These are phyloP conservation scores for Protula sp. DNA, from an alignment of 2,888 invertebrate species.

Conservation along the genomic window DNA sequence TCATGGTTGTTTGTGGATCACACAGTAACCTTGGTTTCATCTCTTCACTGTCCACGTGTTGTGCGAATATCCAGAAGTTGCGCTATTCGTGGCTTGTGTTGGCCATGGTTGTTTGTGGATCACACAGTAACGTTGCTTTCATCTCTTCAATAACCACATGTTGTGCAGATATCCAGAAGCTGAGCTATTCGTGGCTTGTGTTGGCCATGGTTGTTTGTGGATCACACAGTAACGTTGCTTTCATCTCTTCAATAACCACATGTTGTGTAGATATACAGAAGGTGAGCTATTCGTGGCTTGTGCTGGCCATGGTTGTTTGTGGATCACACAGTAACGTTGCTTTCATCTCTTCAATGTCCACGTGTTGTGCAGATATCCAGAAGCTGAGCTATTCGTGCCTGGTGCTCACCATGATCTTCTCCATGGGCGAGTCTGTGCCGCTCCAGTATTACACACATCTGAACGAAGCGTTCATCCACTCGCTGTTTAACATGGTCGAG, in stretches of 20 bases:
- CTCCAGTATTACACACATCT: slow-evolving; percentile 80
- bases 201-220: slow-evolving; percentile 82
- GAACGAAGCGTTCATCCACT: slow-evolving; percentile 74
- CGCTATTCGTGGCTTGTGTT: slow-evolving; percentile 77
- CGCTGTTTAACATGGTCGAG: slow-evolving; percentile 77
- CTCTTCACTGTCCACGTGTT: too few species aligned
- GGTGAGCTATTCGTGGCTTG: slow-evolving; percentile 74
- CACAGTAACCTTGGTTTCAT: too few species aligned
- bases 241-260: too few species aligned
- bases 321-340: too few species aligned
- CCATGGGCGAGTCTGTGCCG: slow-evolving; percentile 84
- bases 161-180: slow-evolving; percentile 60
- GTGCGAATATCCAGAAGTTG: slow-evolving; percentile 61
- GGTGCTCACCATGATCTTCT: slow-evolving; percentile 81
- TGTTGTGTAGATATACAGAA: slow-evolving; percentile 58
- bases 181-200: slow-evolving; percentile 76
- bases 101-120: slow-evolving; percentile 84
- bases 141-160: too few species aligned
- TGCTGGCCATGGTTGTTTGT: slow-evolving; percentile 85
- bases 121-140: too few species aligned
- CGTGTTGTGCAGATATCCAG: slow-evolving; percentile 53
- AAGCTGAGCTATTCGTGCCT: slow-evolving; percentile 77
- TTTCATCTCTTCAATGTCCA: too few species aligned
- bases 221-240: too few species aligned
- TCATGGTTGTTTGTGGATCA: too few species aligned